Conservation (phyloP, 2,113 vertebrate genomes). For the Colaptes auratus region DNA sequence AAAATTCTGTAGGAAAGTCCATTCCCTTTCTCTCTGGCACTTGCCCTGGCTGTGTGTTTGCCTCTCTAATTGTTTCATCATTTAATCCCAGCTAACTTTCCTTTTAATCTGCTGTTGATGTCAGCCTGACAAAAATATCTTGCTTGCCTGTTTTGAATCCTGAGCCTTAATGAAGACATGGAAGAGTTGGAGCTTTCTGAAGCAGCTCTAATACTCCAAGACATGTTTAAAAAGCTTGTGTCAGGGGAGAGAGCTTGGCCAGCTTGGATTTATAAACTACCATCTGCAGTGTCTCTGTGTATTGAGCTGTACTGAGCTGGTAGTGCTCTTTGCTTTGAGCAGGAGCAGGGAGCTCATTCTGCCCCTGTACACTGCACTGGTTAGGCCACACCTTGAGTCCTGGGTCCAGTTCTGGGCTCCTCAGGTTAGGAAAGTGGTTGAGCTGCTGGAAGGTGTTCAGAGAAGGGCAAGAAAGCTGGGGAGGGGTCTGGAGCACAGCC, state of each 20-base stretch:
- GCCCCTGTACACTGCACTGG: too few species aligned
- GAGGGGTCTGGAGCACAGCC: too few species aligned
- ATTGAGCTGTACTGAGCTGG: neutral
- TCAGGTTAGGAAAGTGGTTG: too few species aligned
- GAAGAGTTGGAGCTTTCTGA: neutral
- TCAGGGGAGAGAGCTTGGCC: neutral
- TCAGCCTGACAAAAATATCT: neutral
- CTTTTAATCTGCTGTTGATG: neutral
- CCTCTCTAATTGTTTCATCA: neutral
- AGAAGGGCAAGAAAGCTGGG: too few species aligned
- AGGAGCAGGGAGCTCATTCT: too few species aligned
- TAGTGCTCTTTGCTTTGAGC: neutral
- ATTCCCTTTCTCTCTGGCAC: neutral
- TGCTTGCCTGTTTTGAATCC: neutral
- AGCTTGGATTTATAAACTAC: neutral
- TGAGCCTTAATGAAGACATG: neutral
- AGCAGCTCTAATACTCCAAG: neutral
- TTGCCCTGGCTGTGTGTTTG: neutral
- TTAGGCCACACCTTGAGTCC: too few species aligned
- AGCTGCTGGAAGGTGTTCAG: too few species aligned
- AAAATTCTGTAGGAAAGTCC: neutral
- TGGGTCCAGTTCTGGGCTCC: too few species aligned
- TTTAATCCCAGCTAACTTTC: neutral
- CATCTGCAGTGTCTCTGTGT: neutral
- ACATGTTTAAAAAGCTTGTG: neutral